Evolutionary conservation across 2,797 vertebrate genomes (phyloP).

Genomic region (Gymnodraco acuticeps): DNA sequence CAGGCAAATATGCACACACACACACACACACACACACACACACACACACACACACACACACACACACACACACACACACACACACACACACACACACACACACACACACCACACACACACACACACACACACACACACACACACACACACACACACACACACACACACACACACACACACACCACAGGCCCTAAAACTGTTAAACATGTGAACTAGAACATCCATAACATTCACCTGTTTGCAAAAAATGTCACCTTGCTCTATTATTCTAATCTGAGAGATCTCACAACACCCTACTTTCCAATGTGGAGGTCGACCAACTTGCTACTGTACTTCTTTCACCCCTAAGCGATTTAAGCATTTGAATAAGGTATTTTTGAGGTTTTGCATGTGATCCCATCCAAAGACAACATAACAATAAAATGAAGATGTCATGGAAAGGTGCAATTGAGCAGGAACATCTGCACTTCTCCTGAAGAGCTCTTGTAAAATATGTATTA

Average conservation of each 20-base stretch:
- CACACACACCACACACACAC: no score
- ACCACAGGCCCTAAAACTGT: no score
- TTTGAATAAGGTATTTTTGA: neutral
- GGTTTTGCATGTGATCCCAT: constrained; percentile 1
- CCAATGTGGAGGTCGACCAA: constrained; percentile 17
- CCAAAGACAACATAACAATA: neutral
- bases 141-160: no score
- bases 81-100: neutral
- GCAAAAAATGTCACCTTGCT: no score
- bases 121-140: no score
- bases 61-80: constrained; percentile 3
- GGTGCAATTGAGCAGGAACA: neutral
- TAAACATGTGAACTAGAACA: no score
- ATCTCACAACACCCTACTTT: neutral
- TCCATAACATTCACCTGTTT: no score
- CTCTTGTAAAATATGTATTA: neutral
- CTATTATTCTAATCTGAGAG: no score
- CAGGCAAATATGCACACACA: constrained; percentile 15
- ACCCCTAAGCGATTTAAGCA: neutral
- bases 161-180: no score
- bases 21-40: constrained; percentile 3
- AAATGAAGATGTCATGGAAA: neutral
- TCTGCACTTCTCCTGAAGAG: neutral
- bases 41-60: constrained; percentile 14
- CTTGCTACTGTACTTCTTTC: constrained; percentile 19